phyloP scores from a whole-genome alignment of 2,797 vertebrate genomes.

The Chaenodraco wilsoni region DNA sequence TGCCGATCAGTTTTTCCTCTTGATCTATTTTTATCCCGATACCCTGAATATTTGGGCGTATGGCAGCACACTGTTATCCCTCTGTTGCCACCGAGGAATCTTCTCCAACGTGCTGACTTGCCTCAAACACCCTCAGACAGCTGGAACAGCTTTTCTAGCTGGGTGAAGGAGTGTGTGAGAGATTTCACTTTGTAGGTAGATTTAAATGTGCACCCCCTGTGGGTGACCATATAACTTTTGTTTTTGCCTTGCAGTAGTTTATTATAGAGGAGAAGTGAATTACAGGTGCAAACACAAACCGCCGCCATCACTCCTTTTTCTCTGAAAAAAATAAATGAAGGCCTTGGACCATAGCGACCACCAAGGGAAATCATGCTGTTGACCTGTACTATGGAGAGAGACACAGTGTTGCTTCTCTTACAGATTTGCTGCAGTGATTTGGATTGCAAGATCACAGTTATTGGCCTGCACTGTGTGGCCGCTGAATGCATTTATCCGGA shows the following conservation, averaged over 20 bases:
- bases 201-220: conserved; percentile 48
- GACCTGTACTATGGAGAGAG: conserved; percentile 60
- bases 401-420: conserved; percentile 58
- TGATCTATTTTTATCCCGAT: conserved; percentile 77
- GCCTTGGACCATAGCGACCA: conserved; percentile 48
- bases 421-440: conserved; percentile 75
- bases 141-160: conserved; percentile 43
- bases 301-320: not conserved
- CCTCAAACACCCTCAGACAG: conserved; percentile 65
- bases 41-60: conserved; percentile 70
- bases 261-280: conserved; percentile 30
- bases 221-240: conserved; percentile 65
- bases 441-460: conserved; percentile 58
- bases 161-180: conserved; percentile 38
- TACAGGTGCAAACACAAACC: conserved; percentile 24
- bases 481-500: conserved; percentile 57
- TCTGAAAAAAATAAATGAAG: conserved; percentile 4
- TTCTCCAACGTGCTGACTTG: conserved; percentile 63
- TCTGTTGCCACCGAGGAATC: conserved; percentile 73
- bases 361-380: conserved; percentile 51
- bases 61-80: conserved; percentile 58
- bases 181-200: conserved; percentile 50
- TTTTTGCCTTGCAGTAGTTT: conserved; percentile 48
- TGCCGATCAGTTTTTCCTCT: conserved; percentile 65
- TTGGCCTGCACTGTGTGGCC: conserved; percentile 49